phyloP scores from a whole-genome alignment of 1,140 invertebrate species.

The Mylabris phalerata region DNA sequence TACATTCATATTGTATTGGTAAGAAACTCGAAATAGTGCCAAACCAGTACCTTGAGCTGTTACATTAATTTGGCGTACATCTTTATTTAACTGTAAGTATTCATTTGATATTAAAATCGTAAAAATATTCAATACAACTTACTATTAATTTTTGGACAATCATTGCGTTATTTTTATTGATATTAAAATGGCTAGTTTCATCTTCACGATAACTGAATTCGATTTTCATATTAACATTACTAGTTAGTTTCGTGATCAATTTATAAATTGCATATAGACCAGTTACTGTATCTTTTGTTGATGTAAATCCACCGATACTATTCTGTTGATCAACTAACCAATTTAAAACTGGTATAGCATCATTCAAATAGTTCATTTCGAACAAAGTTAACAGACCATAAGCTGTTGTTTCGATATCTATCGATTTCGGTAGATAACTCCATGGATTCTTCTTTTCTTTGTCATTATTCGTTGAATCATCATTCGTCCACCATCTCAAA shows the following conservation, averaged over 20 bases:
- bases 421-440: constrained; percentile 50
- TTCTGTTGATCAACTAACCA: constrained; percentile 73
- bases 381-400: constrained; percentile 63
- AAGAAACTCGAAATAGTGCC: constrained; percentile 75
- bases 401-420: constrained; percentile 70
- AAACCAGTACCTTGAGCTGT: constrained; percentile 74
- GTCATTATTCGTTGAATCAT: constrained; percentile 30
- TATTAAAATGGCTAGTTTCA: constrained; percentile 31
- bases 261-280: constrained; percentile 58
- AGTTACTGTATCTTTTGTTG: constrained; percentile 63
- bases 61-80: constrained; percentile 36
- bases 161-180: constrained; percentile 43
- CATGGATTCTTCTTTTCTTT: constrained; percentile 46
- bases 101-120: background rate
- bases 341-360: constrained; percentile 51
- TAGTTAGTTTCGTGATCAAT: constrained; percentile 45
- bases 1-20: constrained; percentile 80
- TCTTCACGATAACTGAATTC: constrained; percentile 36
- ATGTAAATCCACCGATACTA: constrained; percentile 67
- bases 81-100: constrained; percentile 29
- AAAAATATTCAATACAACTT: constrained; percentile 6
- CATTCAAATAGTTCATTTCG: constrained; percentile 50
- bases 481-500: constrained; percentile 50
- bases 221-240: constrained; percentile 36
- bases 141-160: constrained; percentile 44